Evolutionary conservation across 2,113 vertebrate species (phyloP), one percentile per base, ranked within the genome.

Genomic region (Nyctibius bracteatus): DNA sequence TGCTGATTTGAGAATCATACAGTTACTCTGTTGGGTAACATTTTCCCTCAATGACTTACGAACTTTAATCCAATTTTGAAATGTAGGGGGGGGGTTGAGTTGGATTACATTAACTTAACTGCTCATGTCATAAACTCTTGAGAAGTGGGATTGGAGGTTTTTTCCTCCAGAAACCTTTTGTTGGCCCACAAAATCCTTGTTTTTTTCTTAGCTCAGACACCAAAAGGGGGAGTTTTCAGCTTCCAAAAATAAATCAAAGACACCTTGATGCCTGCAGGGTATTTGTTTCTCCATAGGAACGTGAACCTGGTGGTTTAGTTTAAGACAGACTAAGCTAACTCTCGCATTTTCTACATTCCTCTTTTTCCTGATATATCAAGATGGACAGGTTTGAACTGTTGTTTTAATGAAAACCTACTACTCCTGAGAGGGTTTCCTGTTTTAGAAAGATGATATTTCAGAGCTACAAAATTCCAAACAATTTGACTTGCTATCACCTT

Each of bases 271-370:
- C 73, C 96, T 80, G 70, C 49, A 66, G 81, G 94, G 88, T 95
- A 92, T 95, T 96, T 97, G 95, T 93, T 97, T 96, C 91, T 96
- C 94, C 81, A 22, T 58, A 92, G 94, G 92, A 97, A 91, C 81
- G 1, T 72, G 91, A 96, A 94, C 91, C 94, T 94, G 95, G 81
- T 94, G 90, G 61, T 94, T 94, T 91, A 94, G 86, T 94, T 97
- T 93, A 92, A 93, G 88, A 81, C 55, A 72, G 77, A 66, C 90
- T 91, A 92, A 90, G 78, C 83, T 88, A 92, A 88, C 85, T 37
- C 52, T 95, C 73, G 47, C 96, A 96, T 96, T 94, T 97, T 95
- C 88, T 81, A 30, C 88, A 96, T 97, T 97, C 96, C 91, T 96
- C 66, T 46, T 94, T 92, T 85, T 94, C 84, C 88, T 85, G 73